These are phyloP conservation scores for Dryas iulia DNA, from an alignment of 1,140 invertebrate species.

Conservation along the genomic window DNA sequence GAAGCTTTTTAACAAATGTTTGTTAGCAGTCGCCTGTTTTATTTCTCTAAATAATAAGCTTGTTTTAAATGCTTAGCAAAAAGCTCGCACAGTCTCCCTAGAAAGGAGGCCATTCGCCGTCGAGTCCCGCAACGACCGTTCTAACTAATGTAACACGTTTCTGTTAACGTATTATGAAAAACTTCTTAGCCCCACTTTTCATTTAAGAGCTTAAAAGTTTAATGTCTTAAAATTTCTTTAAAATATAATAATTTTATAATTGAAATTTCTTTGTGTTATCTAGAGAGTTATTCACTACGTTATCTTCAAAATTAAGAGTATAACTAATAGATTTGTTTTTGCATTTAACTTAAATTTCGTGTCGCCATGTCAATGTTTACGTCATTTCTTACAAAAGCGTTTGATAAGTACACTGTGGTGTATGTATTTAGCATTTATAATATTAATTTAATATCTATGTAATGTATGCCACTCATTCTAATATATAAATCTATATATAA, in stretches of 20 bases:
- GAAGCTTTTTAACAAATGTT: background rate
- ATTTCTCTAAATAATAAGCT: background rate
- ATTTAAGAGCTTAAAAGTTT: background rate
- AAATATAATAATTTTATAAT: background rate
- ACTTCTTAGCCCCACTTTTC: background rate
- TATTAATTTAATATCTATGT: no score
- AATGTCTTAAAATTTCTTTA: background rate
- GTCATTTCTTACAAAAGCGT: no score
- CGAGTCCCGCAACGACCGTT: background rate
- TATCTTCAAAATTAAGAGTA: no score
- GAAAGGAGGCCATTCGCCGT: background rate
- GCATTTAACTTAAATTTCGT: no score
- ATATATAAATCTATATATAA: no score
- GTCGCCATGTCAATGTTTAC: no score
- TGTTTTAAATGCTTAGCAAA: background rate
- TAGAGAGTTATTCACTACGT: background rate
- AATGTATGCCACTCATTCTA: no score
- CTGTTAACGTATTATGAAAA: constrained; percentile 1
- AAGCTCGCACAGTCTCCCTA: background rate
- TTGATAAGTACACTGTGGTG: no score
- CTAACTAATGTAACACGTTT: background rate
- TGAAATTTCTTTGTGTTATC: background rate
- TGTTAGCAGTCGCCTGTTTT: background rate
- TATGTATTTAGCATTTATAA: no score
- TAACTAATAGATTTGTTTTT: no score